Base-by-base conservation (phyloP, 2,113 vertebrate genomes). In the Ascaphus truei region DNA sequence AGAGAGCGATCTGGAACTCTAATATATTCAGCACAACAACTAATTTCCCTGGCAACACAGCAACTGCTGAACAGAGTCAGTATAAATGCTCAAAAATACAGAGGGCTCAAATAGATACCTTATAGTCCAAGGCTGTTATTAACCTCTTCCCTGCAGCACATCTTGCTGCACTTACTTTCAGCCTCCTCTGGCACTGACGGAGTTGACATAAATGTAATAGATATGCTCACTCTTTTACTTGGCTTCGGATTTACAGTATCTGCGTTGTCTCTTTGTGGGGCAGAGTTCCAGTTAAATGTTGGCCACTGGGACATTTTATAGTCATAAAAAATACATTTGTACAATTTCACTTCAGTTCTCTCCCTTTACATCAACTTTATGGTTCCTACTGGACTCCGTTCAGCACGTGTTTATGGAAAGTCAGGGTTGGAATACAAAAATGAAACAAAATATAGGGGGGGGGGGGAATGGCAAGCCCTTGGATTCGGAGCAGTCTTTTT, bases 1-100 rank as follows among this genome's bases (percentile, higher is more conserved):
- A 25, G 56, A 20, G 50, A 45, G 43, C 51, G 53, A 45, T 67
- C 33, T 41, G 15, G 69, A 56, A 47, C 26, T 61, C 22, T 62
- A 76, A 77, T 12, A 71, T 71, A 45, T 72, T 53, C 58, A 79
- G 59, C 71, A 62, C 30, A 73, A 45, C 55, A 78, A 26, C 43
- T 61, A 36, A 64, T 63, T 72, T 74, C 72, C 30, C 68, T 71
- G 55, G 72, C 62, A 75, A 66, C 25, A 66, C 59, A 57, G 67
- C 61, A 71, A 52, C 67, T 16, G 67, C 5, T 26, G 27, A 71
- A 23, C 41, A 3, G n/a, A n/a, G 43, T 60, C 43, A 60, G 67
- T 50, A 68, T 23, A 37, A 48, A 50, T 50, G 55, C 50, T 39
- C 43, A 37, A 30, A 18, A 10, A 37, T 56, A 5, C 34, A 10